phyloP scores from a whole-genome alignment of 2,797 vertebrate genomes.

The Poeciliopsis presidionis region DNA sequence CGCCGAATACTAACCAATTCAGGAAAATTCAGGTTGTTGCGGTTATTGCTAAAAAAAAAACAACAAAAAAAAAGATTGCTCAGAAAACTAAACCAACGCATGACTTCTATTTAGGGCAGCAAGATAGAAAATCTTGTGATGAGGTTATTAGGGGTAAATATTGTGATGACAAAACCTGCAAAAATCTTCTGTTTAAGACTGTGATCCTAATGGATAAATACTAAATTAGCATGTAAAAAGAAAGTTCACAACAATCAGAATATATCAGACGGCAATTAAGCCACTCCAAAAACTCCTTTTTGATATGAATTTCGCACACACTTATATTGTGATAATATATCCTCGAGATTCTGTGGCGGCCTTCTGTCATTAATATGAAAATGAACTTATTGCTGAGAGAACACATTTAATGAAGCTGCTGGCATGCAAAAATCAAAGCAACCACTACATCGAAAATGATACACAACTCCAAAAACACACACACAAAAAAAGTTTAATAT shows the following conservation, averaged over 20 bases:
- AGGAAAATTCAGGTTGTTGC: conserved; percentile 15
- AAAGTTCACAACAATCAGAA: not conserved
- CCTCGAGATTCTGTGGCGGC: not conserved
- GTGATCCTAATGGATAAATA: not conserved
- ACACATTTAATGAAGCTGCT: not conserved
- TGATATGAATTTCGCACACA: not conserved
- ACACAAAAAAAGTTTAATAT: not conserved
- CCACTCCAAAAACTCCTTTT: not conserved
- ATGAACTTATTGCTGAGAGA: not conserved
- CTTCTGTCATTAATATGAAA: no score
- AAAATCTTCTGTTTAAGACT: not conserved
- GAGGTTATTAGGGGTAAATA: not conserved
- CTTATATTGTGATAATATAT: not conserved
- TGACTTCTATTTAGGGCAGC: not conserved
- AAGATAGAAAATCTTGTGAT: not conserved
- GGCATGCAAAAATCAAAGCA: not conserved
- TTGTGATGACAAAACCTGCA: not conserved
- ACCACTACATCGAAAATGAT: not conserved
- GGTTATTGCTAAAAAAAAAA: not conserved
- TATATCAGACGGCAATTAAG: not conserved
- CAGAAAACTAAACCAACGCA: not conserved
- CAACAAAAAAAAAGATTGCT: not conserved
- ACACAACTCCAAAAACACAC: not conserved
- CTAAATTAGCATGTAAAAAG: not conserved
- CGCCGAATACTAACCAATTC: not conserved